Evolutionary conservation across 2,888 invertebrate species (phyloP), one percentile per base, ranked within the genome.

Genomic region (Eristalis tenax): DNA sequence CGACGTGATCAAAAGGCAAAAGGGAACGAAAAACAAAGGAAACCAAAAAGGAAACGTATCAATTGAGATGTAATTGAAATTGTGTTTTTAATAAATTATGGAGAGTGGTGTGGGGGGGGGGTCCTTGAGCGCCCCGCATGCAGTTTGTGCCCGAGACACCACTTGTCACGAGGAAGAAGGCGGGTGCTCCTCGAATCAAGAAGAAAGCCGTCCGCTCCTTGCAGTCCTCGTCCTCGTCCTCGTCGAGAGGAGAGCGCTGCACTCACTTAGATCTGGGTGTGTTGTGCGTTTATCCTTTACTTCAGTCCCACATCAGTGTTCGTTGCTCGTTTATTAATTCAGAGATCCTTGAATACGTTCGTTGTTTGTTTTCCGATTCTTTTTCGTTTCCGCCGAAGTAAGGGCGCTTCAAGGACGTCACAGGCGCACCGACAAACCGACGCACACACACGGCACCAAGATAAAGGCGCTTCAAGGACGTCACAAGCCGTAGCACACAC

Each of bases 51-150:
- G 38, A 26, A 43, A 74, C 59, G 77, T 75, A 82, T 78, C 77
- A 86, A 86, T 78, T 74, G 77, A 56, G 28, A 78, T 63, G 66
- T 86, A 82, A 86, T 86, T 82, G 82, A 74, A 82, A 82, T 74
- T 78, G 78, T 86, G 35, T 75, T 86, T 74, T 78, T 82, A 75
- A 78, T 82, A 78, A 86, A 78, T 61, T 32, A 5, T 32, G 32
- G 32, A 1, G 32, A 0, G 32, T 1, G 32, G 32, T 1, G 32
- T 4, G 5, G 64, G 68, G n/a, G 81, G 13, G n/a, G 63, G 8
- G 56, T 82, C 83, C 74, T 78, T 59, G 59, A 43, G 38, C 50
- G 40, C 26, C 13, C 56, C 50, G 32, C 35, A 57, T 75, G 73
- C 64, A 22, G 1, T 59, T 38, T 8, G 40, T 32, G 8, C 10